phyloP scores from a whole-genome alignment of 2,888 invertebrate species.

The Drosophila rellima region DNA sequence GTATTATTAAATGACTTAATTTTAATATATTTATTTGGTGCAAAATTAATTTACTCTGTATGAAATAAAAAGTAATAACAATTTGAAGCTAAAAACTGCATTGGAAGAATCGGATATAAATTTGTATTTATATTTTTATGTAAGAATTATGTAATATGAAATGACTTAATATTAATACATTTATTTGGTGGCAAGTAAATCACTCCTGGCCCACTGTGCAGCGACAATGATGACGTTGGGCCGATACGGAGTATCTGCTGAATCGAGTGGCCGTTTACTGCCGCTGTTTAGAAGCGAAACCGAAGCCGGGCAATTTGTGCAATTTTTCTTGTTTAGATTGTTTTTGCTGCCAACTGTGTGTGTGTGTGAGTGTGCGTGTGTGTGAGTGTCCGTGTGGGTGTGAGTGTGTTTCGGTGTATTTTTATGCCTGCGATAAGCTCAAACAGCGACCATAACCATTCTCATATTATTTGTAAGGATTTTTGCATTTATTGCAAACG shows the following conservation, averaged over 20 bases:
- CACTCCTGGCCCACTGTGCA: conserved; percentile 41
- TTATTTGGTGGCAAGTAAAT: neutral
- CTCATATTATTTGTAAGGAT: conserved; percentile 82
- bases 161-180: neutral
- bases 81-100: no score
- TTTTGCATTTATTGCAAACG: conserved; percentile 79
- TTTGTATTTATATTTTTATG: no score
- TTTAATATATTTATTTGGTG: neutral
- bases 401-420: conserved; percentile 45
- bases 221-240: conserved; percentile 45
- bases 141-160: neutral
- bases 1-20: neutral
- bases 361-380: conserved; percentile 25
- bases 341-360: conserved; percentile 50
- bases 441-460: conserved; percentile 74
- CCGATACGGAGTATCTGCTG: conserved; percentile 46
- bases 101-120: no score
- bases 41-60: no score
- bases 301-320: conserved; percentile 77
- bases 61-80: no score
- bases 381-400: conserved; percentile 41
- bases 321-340: conserved; percentile 78
- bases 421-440: conserved; percentile 79
- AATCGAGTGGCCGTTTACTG: conserved; percentile 55
- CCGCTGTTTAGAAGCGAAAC: conserved; percentile 68